Evolutionary conservation across 2,888 invertebrate genomes (phyloP).

Genomic region (Acleris laterana): DNA sequence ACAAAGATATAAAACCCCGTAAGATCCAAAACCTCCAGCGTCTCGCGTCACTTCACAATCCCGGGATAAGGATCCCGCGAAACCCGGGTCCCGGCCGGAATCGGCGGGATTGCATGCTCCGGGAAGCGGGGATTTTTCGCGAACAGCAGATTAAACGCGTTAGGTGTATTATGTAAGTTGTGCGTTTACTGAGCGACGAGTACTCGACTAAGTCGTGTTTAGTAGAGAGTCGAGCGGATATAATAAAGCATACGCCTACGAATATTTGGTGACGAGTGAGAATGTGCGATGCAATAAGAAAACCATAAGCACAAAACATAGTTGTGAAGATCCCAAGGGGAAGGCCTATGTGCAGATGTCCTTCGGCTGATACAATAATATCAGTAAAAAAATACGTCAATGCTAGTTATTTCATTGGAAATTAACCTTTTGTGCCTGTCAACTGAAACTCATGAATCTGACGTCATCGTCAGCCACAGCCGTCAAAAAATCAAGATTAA

Average conservation of each 20-base stretch:
- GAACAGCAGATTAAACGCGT: conserved; percentile 24
- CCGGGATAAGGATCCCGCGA: conserved; percentile 10
- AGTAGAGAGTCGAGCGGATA: not conserved
- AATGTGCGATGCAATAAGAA: not conserved
- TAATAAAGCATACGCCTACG: not conserved
- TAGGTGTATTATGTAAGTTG: not conserved
- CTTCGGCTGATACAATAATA: too few species aligned
- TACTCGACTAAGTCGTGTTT: not conserved
- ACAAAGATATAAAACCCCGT: not conserved
- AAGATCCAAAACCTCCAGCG: not conserved
- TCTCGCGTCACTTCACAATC: not conserved
- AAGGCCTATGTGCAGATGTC: too few species aligned
- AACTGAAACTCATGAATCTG: too few species aligned
- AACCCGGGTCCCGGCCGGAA: not conserved
- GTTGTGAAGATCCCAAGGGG: too few species aligned
- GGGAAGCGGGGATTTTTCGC: conserved; percentile 19
- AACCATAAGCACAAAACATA: too few species aligned
- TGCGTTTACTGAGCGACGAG: not conserved
- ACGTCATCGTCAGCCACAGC: too few species aligned
- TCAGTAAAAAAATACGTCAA: too few species aligned
- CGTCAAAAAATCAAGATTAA: too few species aligned
- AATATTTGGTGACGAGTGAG: not conserved
- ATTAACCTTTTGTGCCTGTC: too few species aligned
- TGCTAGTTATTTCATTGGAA: too few species aligned
- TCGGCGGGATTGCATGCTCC: conserved; percentile 13